Conservation (phyloP, 2,113 vertebrate genomes). For the Cebus imitator region DNA sequence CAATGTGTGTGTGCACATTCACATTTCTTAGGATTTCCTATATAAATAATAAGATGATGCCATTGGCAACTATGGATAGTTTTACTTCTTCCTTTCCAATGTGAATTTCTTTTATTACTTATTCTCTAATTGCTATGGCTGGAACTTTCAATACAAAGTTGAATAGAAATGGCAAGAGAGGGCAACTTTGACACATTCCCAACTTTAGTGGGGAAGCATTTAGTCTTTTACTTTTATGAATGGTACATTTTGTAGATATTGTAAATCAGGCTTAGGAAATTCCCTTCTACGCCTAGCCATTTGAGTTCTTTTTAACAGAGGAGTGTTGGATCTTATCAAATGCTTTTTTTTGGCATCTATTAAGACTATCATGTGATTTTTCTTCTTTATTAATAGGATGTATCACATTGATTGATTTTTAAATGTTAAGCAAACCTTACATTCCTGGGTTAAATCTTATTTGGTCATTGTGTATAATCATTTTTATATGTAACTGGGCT, state of each 20-base stretch:
- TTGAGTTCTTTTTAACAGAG: not conserved
- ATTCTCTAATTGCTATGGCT: not conserved
- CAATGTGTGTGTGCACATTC: too few relatives aligned
- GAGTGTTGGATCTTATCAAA: not conserved
- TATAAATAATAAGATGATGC: not conserved
- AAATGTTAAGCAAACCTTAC: not conserved
- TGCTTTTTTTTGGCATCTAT: not conserved
- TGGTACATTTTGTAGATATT: not conserved
- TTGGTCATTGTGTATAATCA: not conserved
- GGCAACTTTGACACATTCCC: not conserved
- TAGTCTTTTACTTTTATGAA: not conserved
- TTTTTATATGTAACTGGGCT: not conserved
- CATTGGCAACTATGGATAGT: not conserved
- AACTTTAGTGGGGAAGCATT: not conserved
- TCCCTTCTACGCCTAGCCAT: not conserved
- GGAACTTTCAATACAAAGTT: not conserved
- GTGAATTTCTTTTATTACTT: not conserved
- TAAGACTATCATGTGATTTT: not conserved
- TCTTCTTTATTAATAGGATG: not conserved
- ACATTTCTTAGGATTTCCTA: not conserved
- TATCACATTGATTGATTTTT: not conserved
- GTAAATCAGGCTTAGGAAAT: not conserved
- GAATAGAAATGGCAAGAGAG: not conserved
- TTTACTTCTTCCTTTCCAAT: not conserved
- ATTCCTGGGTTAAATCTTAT: not conserved